These are phyloP conservation scores for Dendrolimus pini DNA, from an alignment of 2,888 invertebrate genomes.

Conservation along the genomic window DNA sequence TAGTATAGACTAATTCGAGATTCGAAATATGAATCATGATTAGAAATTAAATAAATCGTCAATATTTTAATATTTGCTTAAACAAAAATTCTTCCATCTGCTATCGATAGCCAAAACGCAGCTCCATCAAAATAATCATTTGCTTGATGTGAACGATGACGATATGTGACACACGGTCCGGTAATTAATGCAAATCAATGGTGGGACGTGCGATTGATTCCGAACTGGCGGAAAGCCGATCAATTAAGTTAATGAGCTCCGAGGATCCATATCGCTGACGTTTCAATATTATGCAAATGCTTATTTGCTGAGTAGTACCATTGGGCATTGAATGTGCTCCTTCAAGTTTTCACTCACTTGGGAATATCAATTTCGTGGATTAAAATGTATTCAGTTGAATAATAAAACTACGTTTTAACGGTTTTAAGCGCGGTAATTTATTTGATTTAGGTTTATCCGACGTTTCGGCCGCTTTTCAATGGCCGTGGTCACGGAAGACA, in stretches of 20 bases:
- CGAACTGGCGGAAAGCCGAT: slow-evolving; percentile 66
- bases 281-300: slow-evolving; percentile 65
- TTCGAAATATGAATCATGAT: too few species aligned
- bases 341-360: slow-evolving; percentile 19
- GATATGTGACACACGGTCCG: slow-evolving; percentile 61
- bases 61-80: too few species aligned
- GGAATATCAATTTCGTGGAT: slow-evolving; percentile 23
- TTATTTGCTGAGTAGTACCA: slow-evolving; percentile 46
- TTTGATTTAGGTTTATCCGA: too few species aligned
- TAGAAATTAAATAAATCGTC: too few species aligned
- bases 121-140: slow-evolving; percentile 62
- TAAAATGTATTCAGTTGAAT: slow-evolving; percentile 25
- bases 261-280: slow-evolving; percentile 65
- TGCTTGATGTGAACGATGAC: slow-evolving; percentile 41
- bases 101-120: too few species aligned
- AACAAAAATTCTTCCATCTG: too few species aligned
- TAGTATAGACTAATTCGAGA: too few species aligned
- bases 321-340: slow-evolving; percentile 26
- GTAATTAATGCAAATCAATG: slow-evolving; percentile 75
- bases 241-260: slow-evolving; percentile 72
- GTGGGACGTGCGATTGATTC: slow-evolving; percentile 51
- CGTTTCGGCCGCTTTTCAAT: too few species aligned
- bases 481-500: too few species aligned
- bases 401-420: too few species aligned
- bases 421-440: too few species aligned